These are phyloP conservation scores for Chloebia gouldiae DNA, from an alignment of 2,113 vertebrate species.

Conservation along the genomic window DNA sequence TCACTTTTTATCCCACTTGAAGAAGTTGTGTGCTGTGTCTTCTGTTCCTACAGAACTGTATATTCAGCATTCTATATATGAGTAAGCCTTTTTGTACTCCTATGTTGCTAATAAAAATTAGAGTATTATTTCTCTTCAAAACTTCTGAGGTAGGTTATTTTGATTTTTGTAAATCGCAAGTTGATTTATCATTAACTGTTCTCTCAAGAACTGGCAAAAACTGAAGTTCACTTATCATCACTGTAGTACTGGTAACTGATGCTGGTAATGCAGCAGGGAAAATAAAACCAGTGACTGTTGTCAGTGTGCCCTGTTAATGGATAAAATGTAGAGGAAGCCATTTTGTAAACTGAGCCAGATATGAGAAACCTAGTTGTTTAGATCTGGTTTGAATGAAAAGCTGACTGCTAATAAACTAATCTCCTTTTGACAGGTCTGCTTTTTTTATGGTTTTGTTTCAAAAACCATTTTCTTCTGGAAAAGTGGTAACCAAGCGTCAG, in stretches of 20 bases:
- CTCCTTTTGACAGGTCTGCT: conserved; percentile 80
- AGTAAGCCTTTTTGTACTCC: background rate
- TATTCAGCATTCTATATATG: background rate
- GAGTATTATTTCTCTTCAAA: background rate
- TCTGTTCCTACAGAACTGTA: background rate
- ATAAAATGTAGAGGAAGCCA: background rate
- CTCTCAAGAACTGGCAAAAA: background rate
- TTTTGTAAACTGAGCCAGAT: background rate
- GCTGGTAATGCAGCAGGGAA: background rate
- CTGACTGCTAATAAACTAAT: background rate
- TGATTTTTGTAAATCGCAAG: background rate
- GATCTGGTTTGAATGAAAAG: background rate
- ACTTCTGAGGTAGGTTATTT: background rate
- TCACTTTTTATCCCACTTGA: background rate
- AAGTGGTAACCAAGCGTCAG: conserved; percentile 88
- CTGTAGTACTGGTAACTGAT: background rate
- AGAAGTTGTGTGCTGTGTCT: background rate
- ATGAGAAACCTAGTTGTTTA: background rate
- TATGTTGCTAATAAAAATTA: background rate
- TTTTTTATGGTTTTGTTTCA: conserved; percentile 94
- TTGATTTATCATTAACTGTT: background rate
- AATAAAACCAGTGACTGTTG: background rate
- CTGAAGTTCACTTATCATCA: background rate
- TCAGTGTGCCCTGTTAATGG: background rate
- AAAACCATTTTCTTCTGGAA: conserved; percentile 97